Percentiles rank a stretch among this genome's conserved stretches.
Evolutionary conservation across 1,140 invertebrate species (phyloP).

Genomic region (Hetaerina americana): DNA sequence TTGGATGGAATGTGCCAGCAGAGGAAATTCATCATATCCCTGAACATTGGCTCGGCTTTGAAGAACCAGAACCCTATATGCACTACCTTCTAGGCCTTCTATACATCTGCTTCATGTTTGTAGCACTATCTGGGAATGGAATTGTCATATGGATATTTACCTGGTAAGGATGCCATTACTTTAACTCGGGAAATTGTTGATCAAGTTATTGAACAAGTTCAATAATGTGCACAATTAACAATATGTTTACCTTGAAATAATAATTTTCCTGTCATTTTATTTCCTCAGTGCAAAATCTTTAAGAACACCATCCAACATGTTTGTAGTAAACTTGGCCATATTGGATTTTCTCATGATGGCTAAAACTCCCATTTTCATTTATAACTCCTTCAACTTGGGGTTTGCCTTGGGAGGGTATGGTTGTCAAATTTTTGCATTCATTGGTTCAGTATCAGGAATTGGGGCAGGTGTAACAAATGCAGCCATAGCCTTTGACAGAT

Average conservation of each 20-base stretch:
- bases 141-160: slow-evolving; percentile 81
- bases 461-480: slow-evolving; percentile 67
- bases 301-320: slow-evolving; percentile 78
- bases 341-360: slow-evolving; percentile 80
- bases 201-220: not conserved
- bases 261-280: no score
- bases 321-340: slow-evolving; percentile 75
- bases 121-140: slow-evolving; percentile 68
- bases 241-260: no score
- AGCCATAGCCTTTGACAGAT: slow-evolving; percentile 59
- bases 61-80: slow-evolving; percentile 63
- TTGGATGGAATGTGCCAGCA: slow-evolving; percentile 63
- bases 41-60: slow-evolving; percentile 65
- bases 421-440: slow-evolving; percentile 62
- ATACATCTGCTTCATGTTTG: slow-evolving; percentile 65
- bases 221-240: no score
- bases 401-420: slow-evolving; percentile 55
- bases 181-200: not conserved
- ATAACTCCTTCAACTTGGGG: slow-evolving; percentile 67
- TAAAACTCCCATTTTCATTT: slow-evolving; percentile 76
- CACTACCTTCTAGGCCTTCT: slow-evolving; percentile 70
- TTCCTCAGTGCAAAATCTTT: slow-evolving; percentile 60
- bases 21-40: slow-evolving; percentile 63
- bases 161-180: slow-evolving; percentile 52
- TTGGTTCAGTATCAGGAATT: slow-evolving; percentile 66